Evolutionary conservation across 2,888 invertebrate genomes (phyloP).

Genomic region (Lysandra bellargus): DNA sequence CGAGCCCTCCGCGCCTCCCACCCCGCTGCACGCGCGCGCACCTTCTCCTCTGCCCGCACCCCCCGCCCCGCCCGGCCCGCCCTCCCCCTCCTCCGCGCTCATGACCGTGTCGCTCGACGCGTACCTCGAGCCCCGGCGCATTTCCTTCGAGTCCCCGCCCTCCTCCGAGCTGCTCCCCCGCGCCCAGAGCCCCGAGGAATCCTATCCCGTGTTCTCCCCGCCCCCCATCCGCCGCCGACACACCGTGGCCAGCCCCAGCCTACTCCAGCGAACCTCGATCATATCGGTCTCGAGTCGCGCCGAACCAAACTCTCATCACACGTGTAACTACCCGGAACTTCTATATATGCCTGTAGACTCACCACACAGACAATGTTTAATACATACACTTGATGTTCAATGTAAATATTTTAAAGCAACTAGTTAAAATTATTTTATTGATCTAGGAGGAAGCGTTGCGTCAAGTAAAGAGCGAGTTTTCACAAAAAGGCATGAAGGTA

Average conservation of each 20-base stretch:
- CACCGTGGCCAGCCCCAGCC: slow-evolving; percentile 72
- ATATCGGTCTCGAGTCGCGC: slow-evolving; percentile 88
- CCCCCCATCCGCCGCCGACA: slow-evolving; percentile 87
- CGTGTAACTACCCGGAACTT: slow-evolving; percentile 85
- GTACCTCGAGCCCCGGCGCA: slow-evolving; percentile 90
- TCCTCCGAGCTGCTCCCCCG: slow-evolving; percentile 85
- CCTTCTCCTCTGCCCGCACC: slow-evolving; percentile 62
- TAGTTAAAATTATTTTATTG: slow-evolving; percentile 51
- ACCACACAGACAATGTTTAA: slow-evolving; percentile 31
- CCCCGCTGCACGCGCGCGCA: slow-evolving; percentile 63
- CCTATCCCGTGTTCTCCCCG: slow-evolving; percentile 92
- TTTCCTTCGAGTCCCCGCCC: slow-evolving; percentile 90
- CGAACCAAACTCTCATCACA: slow-evolving; percentile 89
- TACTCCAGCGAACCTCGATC: slow-evolving; percentile 86
- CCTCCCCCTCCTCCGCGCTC: slow-evolving; percentile 91
- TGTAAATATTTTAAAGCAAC: slow-evolving; percentile 74
- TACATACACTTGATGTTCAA: slow-evolving; percentile 40
- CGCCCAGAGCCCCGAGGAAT: slow-evolving; percentile 87
- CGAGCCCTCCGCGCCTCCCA: slow-evolving; percentile 73
- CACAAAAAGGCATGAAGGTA: slow-evolving; percentile 73
- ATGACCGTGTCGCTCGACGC: slow-evolving; percentile 92
- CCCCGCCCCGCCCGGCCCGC: slow-evolving; percentile 71
- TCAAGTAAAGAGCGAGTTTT: slow-evolving; percentile 55
- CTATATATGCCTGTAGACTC: slow-evolving; percentile 29
- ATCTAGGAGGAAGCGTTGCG: slow-evolving; percentile 60